Percentiles rank a stretch among this genome's conserved stretches.
phyloP scores from a whole-genome alignment of 2,797 vertebrate species.

The Lycodopsis pacificus region DNA sequence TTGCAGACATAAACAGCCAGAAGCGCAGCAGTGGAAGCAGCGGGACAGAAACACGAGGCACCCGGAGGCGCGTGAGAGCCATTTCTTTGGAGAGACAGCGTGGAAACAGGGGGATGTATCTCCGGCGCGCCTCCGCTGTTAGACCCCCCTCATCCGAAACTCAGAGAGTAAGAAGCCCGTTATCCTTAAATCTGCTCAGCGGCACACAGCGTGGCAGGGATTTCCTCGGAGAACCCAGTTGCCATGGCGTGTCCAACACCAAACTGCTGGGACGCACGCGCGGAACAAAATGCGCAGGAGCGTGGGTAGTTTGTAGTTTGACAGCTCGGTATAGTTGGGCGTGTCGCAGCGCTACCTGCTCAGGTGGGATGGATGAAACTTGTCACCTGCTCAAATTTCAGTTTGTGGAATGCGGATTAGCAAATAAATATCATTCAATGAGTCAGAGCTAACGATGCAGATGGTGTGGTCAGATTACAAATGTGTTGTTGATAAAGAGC shows the following conservation, averaged over 20 bases:
- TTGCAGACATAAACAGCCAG: background rate
- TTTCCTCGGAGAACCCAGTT: background rate
- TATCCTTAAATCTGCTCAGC: background rate
- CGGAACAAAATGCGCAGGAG: too few relatives aligned
- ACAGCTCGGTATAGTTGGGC: constrained; percentile 11
- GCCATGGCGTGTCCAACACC: background rate
- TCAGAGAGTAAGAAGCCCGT: fast-evolving
- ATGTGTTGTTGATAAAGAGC: too few relatives aligned
- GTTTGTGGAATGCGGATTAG: background rate
- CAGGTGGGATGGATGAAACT: background rate
- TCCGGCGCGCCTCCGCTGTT: background rate
- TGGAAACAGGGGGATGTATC: background rate
- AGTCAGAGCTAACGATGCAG: fast-evolving
- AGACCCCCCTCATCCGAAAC: background rate
- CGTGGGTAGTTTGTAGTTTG: background rate
- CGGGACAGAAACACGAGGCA: background rate
- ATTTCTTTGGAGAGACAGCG: constrained; percentile 28
- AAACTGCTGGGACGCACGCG: too few relatives aligned
- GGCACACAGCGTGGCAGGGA: background rate
- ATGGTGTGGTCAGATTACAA: background rate
- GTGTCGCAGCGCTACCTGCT: constrained; percentile 2
- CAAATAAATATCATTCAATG: background rate
- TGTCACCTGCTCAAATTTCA: too few relatives aligned
- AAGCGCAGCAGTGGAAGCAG: constrained; percentile 24
- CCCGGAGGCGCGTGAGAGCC: background rate